Evolutionary conservation across 2,797 vertebrate species (phyloP), one percentile per base, ranked within the genome.

Genomic region (Capromys pilorides): DNA sequence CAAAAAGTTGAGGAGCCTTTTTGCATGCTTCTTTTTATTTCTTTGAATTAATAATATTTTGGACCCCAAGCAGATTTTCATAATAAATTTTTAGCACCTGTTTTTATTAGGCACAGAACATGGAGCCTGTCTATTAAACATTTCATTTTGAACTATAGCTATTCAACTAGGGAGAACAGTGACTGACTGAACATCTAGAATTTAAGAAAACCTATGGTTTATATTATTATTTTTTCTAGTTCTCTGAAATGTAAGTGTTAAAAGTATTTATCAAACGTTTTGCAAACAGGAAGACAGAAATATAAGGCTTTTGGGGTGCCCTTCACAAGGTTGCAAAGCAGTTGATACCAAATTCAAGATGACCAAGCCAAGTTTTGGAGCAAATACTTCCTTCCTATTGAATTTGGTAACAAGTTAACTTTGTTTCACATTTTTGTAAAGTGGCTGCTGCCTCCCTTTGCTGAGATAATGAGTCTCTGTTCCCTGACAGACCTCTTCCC

Each of bases 41-140:
- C 79, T 81, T 95, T 78, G 54, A 95, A 79, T 84, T 86, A 84
- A 45, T 71, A 59, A 45, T 82, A 85, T 85, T 93, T 95, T 88
- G 64, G 59, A 77, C 14, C 26, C 31, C 12, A 88, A 51, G 18
- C 18, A 71, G 61, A 67, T 96, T 85, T 91, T 51, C 31, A 19
- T 6, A 73, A 5, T 84, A 19, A 24, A 9, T 78, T 77, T n/a
- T 77, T 18, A 4, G 22, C 86, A 12, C 41, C 54, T 75, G 24
- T 86, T 85, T 82, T 93, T 59, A 64, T 84, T 19, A 62, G 61
- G 49, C 69, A 6, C 31, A 86, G 62, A 91, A 92, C 78, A 79
- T 36, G 71, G n/a, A 95, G 10, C 71, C 62, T 61, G 0, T 62
- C 39, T 61, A 5, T 88, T 67, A 91, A 18, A 87, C 57, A 77